A percentile compares a stretch with the other conserved stretches of the same genome.
Conservation (phyloP, 2,888 invertebrate genomes). For the Gortyna flavago region DNA sequence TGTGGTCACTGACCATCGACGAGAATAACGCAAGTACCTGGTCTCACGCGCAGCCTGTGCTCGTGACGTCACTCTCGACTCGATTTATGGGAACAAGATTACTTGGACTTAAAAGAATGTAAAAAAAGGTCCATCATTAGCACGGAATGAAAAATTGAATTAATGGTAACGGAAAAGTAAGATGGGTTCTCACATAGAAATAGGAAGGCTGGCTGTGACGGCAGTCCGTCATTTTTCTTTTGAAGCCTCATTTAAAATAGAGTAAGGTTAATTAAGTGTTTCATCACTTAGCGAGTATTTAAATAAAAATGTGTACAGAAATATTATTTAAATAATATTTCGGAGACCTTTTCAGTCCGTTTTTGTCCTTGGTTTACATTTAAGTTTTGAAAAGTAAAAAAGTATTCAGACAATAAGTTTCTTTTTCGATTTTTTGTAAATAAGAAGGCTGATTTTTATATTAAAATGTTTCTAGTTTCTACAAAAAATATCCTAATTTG, state of each 20-base stretch:
- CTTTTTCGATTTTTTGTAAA: constrained; percentile 9
- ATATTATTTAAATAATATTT: constrained; percentile 17
- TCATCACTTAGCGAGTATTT: constrained; percentile 31
- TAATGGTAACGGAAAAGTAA: constrained; percentile 36
- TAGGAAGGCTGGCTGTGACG: constrained; percentile 25
- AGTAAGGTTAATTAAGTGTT: constrained; percentile 45
- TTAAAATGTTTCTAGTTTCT: not conserved
- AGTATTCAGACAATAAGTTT: not conserved
- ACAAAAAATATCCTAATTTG: constrained; percentile 24
- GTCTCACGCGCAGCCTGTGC: constrained; percentile 74
- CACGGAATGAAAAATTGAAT: constrained; percentile 51
- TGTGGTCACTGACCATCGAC: constrained; percentile 88
- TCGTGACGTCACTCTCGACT: constrained; percentile 81
- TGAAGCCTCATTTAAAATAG: constrained; percentile 40
- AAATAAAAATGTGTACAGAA: constrained; percentile 17
- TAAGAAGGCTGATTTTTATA: not conserved
- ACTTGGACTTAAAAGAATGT: constrained; percentile 55
- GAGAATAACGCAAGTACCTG: constrained; percentile 87
- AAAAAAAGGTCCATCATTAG: constrained; percentile 56
- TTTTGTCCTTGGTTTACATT: constrained; percentile 19
- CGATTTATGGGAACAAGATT: constrained; percentile 72
- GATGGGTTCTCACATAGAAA: constrained; percentile 47
- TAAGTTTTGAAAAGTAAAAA: not conserved
- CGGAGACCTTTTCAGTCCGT: constrained; percentile 9
- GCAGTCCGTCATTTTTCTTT: constrained; percentile 38